Evolutionary conservation across 1,140 invertebrate genomes (phyloP).

Genomic region (Bombus pascuorum): DNA sequence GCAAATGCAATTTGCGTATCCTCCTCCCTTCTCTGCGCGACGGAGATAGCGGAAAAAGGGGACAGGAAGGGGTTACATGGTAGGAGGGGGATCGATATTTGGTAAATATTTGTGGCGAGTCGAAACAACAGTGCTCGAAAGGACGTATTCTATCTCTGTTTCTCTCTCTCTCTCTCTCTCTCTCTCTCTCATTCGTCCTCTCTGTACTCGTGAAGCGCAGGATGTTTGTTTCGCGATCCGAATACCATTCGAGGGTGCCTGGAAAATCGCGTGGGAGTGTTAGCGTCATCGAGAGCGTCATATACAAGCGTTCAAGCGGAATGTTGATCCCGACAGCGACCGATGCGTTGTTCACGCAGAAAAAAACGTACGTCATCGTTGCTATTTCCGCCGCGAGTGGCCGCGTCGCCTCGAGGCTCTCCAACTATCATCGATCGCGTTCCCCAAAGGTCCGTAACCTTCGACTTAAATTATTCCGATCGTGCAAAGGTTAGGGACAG

Average conservation of each 20-base stretch:
- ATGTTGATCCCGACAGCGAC: conserved; percentile 10
- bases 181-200: background rate
- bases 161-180: no score
- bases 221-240: conserved; percentile 52
- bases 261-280: conserved; percentile 46
- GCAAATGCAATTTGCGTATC: conserved; percentile 69
- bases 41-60: background rate
- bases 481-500: background rate
- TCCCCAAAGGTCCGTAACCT: conserved; percentile 40
- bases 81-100: conserved; percentile 62
- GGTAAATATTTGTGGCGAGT: conserved; percentile 71
- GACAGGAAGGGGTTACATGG: background rate
- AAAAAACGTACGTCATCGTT: conserved; percentile 59
- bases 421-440: conserved; percentile 20
- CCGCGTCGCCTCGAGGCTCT: background rate
- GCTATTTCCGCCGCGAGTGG: conserved; percentile 42
- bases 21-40: conserved; percentile 35
- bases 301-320: conserved; percentile 8
- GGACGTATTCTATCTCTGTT: background rate
- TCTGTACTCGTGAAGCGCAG: conserved; percentile 6
- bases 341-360: conserved; percentile 15
- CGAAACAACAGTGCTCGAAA: conserved; percentile 62
- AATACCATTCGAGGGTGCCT: conserved; percentile 45
- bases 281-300: conserved; percentile 40
- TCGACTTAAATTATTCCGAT: conserved; percentile 39